Evolutionary conservation across 2,888 invertebrate species (phyloP).

Genomic region (Escarpia spicata): DNA sequence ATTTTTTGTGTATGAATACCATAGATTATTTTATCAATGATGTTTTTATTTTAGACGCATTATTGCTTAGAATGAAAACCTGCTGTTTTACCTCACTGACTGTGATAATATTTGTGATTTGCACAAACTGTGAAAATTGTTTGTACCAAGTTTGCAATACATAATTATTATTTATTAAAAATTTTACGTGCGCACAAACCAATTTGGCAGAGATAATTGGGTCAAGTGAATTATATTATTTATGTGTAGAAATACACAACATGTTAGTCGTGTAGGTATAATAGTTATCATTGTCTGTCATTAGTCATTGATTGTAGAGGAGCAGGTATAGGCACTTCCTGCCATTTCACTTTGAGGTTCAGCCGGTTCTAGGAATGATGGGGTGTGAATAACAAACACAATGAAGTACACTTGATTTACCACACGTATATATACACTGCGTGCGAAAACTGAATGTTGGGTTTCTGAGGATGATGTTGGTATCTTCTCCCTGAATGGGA

Average conservation of each 20-base stretch:
- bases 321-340: too few relatives aligned
- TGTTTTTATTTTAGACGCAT: not conserved
- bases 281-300: too few relatives aligned
- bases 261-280: not conserved
- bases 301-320: too few relatives aligned
- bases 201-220: not conserved
- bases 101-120: not conserved
- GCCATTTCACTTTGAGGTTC: too few relatives aligned
- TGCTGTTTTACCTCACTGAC: not conserved
- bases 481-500: too few relatives aligned
- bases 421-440: too few relatives aligned
- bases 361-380: too few relatives aligned
- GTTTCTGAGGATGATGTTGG: too few relatives aligned
- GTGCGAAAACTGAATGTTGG: too few relatives aligned
- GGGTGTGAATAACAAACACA: too few relatives aligned
- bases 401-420: too few relatives aligned
- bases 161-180: not conserved
- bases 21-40: not conserved
- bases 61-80: not conserved
- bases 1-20: too few relatives aligned
- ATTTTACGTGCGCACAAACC: not conserved
- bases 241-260: not conserved
- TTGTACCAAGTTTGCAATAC: not conserved
- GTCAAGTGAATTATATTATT: not conserved
- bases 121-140: not conserved